phyloP scores from a whole-genome alignment of 2,888 invertebrate genomes.

The Trichogramma dendrolimi region DNA sequence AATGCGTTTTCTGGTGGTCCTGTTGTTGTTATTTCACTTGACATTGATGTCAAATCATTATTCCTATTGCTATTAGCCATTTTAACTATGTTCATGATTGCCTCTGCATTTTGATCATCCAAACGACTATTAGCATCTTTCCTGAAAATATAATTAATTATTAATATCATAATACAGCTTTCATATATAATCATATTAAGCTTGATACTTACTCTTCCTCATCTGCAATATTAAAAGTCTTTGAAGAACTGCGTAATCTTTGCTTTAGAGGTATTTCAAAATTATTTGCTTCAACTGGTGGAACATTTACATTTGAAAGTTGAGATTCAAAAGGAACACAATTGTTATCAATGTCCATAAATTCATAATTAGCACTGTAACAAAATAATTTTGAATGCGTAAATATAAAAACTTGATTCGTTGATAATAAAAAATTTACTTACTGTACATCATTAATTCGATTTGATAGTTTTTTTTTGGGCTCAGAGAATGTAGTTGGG shows the following conservation, averaged over 20 bases:
- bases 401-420: background rate
- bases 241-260: conserved; percentile 43
- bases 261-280: conserved; percentile 43
- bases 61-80: conserved; percentile 33
- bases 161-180: no score
- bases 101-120: conserved; percentile 48
- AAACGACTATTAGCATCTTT: conserved; percentile 34
- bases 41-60: background rate
- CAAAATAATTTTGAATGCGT: background rate
- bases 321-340: conserved; percentile 6
- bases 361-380: conserved; percentile 6
- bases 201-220: conserved; percentile 31
- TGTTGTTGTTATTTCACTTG: background rate
- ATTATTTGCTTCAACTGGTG: conserved; percentile 15
- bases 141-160: conserved; percentile 9
- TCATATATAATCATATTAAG: background rate
- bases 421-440: conserved; percentile 2
- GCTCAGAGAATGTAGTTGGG: conserved; percentile 41
- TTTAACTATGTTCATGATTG: conserved; percentile 48
- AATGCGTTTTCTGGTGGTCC: background rate
- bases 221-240: conserved; percentile 36
- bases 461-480: conserved; percentile 19
- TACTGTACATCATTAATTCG: conserved; percentile 8
- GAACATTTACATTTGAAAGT: background rate
- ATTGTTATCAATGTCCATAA: conserved; percentile 13